phyloP scores from a whole-genome alignment of 2,797 vertebrate genomes.

The Crossoptilon crossoptilon region DNA sequence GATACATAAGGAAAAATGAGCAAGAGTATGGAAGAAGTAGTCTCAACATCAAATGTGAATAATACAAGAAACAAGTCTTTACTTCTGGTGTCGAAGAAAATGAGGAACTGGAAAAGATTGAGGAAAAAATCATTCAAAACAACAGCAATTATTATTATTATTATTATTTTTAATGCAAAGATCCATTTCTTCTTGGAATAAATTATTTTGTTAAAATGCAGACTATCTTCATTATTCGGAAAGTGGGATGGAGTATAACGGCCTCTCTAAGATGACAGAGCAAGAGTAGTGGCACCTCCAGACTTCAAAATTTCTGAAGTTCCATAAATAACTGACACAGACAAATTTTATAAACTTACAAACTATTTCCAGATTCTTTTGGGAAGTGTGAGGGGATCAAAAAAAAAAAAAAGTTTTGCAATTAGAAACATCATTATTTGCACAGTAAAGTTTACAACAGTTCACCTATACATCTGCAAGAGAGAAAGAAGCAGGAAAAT shows the following conservation, averaged over 20 bases:
- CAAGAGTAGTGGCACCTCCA: not conserved
- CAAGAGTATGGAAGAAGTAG: not conserved
- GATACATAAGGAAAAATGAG: not conserved
- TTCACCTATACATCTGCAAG: not conserved
- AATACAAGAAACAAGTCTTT: not conserved
- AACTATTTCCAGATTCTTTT: not conserved
- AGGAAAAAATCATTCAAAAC: not conserved
- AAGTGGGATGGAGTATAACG: not conserved
- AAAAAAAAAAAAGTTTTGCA: not conserved
- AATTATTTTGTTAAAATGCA: not conserved
- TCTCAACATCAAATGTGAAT: not conserved
- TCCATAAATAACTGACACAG: not conserved
- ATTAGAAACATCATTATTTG: not conserved
- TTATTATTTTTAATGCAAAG: not conserved
- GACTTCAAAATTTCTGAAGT: not conserved
- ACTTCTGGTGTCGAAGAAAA: not conserved
- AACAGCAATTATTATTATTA: no score
- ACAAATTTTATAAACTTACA: not conserved
- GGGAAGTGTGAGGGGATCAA: not conserved
- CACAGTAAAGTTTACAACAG: not conserved
- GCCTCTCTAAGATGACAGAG: not conserved
- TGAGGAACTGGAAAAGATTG: not conserved
- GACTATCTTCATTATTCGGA: not conserved
- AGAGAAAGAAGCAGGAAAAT: conserved; percentile 1
- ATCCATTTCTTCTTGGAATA: not conserved